Evolutionary conservation across 1,140 invertebrate genomes (phyloP).

Genomic region (Drosophila lini): DNA sequence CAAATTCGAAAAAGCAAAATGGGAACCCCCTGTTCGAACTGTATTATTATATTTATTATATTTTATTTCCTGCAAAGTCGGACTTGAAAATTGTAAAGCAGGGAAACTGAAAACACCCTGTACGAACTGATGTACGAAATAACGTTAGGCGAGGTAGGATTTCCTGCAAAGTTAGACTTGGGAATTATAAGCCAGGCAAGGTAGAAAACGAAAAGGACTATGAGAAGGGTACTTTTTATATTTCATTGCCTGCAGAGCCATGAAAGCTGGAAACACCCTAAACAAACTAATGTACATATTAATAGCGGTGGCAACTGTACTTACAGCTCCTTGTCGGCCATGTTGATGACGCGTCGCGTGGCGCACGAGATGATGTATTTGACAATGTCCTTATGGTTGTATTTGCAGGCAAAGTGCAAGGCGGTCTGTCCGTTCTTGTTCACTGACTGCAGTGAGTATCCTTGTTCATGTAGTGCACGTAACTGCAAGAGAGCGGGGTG

Average conservation of each 20-base stretch:
- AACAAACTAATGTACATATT: too few relatives aligned
- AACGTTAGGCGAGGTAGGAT: too few relatives aligned
- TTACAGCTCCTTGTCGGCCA: conserved; percentile 94
- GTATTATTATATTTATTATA: too few relatives aligned
- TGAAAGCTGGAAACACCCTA: background rate
- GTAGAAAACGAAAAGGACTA: background rate
- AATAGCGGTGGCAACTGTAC: conserved; percentile 46
- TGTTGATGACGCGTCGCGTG: conserved; percentile 92
- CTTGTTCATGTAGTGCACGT: conserved; percentile 92
- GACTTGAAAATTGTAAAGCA: too few relatives aligned
- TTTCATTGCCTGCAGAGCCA: background rate
- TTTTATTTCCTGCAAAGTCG: too few relatives aligned
- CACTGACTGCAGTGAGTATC: conserved; percentile 93
- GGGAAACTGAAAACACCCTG: too few relatives aligned
- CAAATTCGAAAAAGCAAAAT: too few relatives aligned
- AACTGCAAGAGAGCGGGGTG: conserved; percentile 85
- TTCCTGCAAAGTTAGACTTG: background rate
- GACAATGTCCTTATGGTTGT: conserved; percentile 95
- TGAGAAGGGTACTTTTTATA: too few relatives aligned
- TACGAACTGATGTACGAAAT: too few relatives aligned
- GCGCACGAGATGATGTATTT: conserved; percentile 94
- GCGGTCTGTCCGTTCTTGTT: conserved; percentile 95
- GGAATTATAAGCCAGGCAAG: background rate
- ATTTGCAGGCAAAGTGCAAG: conserved; percentile 93
- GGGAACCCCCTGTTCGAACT: too few relatives aligned